These are phyloP conservation scores for Pristionchus fissidentatus DNA, from an alignment of 2,888 invertebrate species.

Conservation along the genomic window DNA sequence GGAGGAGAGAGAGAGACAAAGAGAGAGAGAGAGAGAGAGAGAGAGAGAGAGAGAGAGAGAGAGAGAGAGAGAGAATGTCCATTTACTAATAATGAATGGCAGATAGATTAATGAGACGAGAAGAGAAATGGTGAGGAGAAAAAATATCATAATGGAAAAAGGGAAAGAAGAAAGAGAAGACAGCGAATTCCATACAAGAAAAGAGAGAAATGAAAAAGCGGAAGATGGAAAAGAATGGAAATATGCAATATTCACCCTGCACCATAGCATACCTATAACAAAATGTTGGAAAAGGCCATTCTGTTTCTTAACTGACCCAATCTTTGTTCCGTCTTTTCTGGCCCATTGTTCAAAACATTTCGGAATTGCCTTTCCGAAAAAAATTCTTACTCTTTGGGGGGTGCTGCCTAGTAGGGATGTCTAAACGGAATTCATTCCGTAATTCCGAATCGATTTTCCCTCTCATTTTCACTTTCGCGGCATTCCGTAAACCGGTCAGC, in stretches of 20 bases:
- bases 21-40: background rate
- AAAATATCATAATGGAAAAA: constrained; percentile 32
- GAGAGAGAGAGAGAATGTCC: constrained; percentile 7
- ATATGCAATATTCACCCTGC: background rate
- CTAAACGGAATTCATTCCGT: too few species aligned
- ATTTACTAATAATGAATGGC: constrained; percentile 44
- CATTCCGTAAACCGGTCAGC: too few species aligned
- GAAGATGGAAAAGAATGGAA: background rate
- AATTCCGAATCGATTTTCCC: too few species aligned
- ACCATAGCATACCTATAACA: too few species aligned
- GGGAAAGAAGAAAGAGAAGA: background rate
- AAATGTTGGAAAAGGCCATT: too few species aligned
- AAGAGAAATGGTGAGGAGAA: constrained; percentile 27
- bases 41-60: constrained; percentile 43
- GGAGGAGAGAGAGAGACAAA: constrained; percentile 42
- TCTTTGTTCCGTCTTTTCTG: too few species aligned
- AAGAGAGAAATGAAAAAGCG: background rate
- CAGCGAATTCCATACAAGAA: background rate
- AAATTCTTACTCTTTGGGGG: too few species aligned
- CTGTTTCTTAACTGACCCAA: too few species aligned
- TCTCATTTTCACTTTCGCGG: too few species aligned
- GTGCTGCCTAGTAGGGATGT: too few species aligned
- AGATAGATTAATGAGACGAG: constrained; percentile 29
- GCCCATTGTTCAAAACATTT: too few species aligned
- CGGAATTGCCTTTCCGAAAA: too few species aligned